These are phyloP conservation scores for Sebastes dallii DNA, from an alignment of 2,797 vertebrate genomes.

Conservation along the genomic window DNA sequence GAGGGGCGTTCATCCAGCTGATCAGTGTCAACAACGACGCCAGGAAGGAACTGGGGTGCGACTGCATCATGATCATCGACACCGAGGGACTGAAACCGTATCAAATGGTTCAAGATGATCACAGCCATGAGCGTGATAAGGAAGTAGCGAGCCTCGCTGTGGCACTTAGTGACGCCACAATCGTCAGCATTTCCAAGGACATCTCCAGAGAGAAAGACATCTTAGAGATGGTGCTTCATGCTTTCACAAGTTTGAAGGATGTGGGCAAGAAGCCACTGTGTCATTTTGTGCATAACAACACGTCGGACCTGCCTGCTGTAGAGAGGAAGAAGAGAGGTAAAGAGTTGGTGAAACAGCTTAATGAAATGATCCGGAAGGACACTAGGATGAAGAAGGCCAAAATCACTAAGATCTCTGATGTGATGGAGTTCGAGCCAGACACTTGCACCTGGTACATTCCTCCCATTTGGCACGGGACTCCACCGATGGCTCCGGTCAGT, in stretches of 20 bases:
- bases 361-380: conserved; percentile 43
- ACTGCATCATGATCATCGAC: conserved; percentile 78
- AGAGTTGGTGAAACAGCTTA: conserved; percentile 35
- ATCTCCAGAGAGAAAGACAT: conserved; percentile 61
- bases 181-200: conserved; percentile 69
- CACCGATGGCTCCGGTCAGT: conserved; percentile 77
- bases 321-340: conserved; percentile 42
- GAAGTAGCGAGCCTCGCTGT: conserved; percentile 74
- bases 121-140: conserved; percentile 69
- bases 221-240: conserved; percentile 66
- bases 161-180: conserved; percentile 72
- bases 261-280: conserved; percentile 62
- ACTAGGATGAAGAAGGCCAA: conserved; percentile 44
- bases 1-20: conserved; percentile 79
- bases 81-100: conserved; percentile 71
- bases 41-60: conserved; percentile 64
- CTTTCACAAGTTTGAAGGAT: conserved; percentile 67
- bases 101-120: conserved; percentile 41
- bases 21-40: conserved; percentile 59
- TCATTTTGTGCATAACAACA: conserved; percentile 73
- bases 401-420: conserved; percentile 47
- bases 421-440: conserved; percentile 71
- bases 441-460: conserved; percentile 74
- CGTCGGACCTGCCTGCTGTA: conserved; percentile 29
- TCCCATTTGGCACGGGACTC: conserved; percentile 74